These are phyloP conservation scores for Paraplagusia blochii DNA, from an alignment of 2,113 vertebrate species.

Conservation along the genomic window DNA sequence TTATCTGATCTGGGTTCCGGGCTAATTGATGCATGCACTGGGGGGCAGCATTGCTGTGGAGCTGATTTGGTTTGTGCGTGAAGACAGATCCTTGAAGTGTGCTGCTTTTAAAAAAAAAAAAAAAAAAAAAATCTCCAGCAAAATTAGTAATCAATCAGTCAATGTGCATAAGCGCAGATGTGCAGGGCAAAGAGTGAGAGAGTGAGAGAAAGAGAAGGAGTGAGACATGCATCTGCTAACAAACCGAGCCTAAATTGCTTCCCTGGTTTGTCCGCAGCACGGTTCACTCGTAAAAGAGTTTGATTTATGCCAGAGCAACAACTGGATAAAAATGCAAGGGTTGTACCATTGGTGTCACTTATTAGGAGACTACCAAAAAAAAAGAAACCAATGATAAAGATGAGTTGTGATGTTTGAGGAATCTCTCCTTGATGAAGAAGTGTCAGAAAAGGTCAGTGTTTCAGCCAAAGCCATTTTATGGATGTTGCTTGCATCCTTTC, in stretches of 20 bases:
- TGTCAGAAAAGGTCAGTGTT: no score
- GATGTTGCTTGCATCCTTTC: no score
- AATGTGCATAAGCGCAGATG: conserved; percentile 50
- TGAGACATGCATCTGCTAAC: conserved; percentile 20
- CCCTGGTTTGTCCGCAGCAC: conserved; percentile 58
- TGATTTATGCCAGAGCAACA: conserved; percentile 62
- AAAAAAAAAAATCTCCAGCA: conserved; percentile 21
- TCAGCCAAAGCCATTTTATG: no score
- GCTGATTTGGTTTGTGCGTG: conserved; percentile 22
- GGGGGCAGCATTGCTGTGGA: conserved; percentile 73
- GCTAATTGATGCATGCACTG: conserved; percentile 51
- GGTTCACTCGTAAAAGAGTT: conserved; percentile 43
- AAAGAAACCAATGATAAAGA: no score
- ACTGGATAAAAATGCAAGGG: conserved; percentile 50
- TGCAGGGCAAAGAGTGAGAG: conserved; percentile 35
- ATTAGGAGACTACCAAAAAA: no score
- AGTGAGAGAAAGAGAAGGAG: conserved; percentile 16
- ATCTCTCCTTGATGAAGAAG: no score
- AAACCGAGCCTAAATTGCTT: conserved; percentile 61
- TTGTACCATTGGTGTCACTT: not conserved
- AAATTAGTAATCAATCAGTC: conserved; percentile 64
- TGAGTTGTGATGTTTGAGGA: no score
- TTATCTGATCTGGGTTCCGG: conserved; percentile 12
- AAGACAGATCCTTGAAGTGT: conserved; percentile 43
- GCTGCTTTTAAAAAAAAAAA: not conserved